These are phyloP conservation scores for Porites rus DNA, from an alignment of 92 coral and sea anemone genomes.

Conservation along the genomic window DNA sequence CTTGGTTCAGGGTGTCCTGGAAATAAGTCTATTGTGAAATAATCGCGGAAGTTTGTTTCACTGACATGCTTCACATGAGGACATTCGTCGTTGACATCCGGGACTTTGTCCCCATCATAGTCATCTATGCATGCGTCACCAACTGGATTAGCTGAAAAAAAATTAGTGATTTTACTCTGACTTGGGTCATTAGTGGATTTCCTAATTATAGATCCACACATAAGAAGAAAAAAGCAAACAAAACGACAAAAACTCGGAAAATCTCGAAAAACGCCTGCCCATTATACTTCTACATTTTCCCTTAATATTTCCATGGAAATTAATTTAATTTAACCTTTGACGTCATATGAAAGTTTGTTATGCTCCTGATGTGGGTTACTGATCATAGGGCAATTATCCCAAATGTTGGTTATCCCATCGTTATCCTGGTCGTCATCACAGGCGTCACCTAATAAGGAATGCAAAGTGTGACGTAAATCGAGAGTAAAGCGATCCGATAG, in stretches of 20 bases:
- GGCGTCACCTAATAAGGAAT: conserved; percentile 77
- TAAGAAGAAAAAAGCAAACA: too few relatives aligned
- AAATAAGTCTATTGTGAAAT: conserved; percentile 81
- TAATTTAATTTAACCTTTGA: conserved; percentile 65
- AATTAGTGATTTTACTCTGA: neutral
- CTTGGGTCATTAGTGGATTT: too few relatives aligned
- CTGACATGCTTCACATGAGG: conserved; percentile 88
- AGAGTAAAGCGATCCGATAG: too few relatives aligned
- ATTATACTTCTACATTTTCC: neutral
- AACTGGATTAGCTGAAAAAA: conserved; percentile 76
- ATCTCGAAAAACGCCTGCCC: neutral
- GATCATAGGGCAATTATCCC: conserved; percentile 78
- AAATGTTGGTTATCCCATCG: conserved; percentile 75
- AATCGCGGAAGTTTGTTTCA: conserved; percentile 83
- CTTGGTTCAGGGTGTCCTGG: conserved; percentile 77
- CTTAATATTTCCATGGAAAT: neutral
- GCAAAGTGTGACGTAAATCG: too few relatives aligned
- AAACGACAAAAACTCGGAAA: neutral
- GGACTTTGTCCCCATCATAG: conserved; percentile 91
- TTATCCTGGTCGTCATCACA: conserved; percentile 94
- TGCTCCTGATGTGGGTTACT: conserved; percentile 83
- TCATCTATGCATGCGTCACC: conserved; percentile 92
- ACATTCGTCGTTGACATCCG: conserved; percentile 83
- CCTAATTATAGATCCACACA: too few relatives aligned
- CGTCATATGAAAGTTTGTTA: conserved; percentile 76